These are phyloP conservation scores for Eulimnadia texana DNA, from an alignment of 1,140 invertebrate genomes.

Conservation along the genomic window DNA sequence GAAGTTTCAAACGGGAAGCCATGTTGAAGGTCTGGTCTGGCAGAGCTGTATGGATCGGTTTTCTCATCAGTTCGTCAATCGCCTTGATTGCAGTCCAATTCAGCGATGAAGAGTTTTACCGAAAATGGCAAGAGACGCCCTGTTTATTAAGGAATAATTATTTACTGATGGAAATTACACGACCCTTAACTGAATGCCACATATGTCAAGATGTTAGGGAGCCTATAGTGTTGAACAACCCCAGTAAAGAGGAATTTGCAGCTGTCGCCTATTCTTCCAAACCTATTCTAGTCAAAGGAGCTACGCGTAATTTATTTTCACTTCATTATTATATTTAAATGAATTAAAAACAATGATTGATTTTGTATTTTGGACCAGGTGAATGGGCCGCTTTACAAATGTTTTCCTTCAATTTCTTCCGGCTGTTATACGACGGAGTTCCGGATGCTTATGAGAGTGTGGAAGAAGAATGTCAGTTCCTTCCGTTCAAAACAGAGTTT, in stretches of 20 bases:
- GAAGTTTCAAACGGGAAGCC: too few species aligned
- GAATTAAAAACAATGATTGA: not conserved
- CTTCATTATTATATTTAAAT: not conserved
- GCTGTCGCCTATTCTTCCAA: constrained; percentile 54
- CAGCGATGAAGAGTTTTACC: not conserved
- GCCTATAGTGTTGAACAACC: constrained; percentile 42
- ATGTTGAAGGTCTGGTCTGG: not conserved
- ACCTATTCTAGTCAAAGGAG: constrained; percentile 65
- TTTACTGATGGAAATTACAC: constrained; percentile 65
- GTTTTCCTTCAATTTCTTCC: constrained; percentile 62
- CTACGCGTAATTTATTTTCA: constrained; percentile 30
- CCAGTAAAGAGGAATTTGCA: constrained; percentile 47
- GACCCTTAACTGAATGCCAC: constrained; percentile 63
- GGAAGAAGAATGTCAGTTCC: constrained; percentile 15
- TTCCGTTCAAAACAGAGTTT: constrained; percentile 11
- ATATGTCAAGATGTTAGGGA: constrained; percentile 47
- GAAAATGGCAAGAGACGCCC: constrained; percentile 24
- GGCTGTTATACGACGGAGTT: constrained; percentile 49
- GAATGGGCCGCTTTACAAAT: constrained; percentile 59
- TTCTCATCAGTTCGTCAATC: not conserved
- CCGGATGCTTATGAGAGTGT: constrained; percentile 14
- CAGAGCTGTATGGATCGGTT: not conserved
- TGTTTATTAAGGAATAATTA: constrained; percentile 69
- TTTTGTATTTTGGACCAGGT: not conserved
- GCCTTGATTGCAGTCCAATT: not conserved